Evolutionary conservation across 2,113 vertebrate genomes (phyloP).

Genomic region (Sapajus apella): DNA sequence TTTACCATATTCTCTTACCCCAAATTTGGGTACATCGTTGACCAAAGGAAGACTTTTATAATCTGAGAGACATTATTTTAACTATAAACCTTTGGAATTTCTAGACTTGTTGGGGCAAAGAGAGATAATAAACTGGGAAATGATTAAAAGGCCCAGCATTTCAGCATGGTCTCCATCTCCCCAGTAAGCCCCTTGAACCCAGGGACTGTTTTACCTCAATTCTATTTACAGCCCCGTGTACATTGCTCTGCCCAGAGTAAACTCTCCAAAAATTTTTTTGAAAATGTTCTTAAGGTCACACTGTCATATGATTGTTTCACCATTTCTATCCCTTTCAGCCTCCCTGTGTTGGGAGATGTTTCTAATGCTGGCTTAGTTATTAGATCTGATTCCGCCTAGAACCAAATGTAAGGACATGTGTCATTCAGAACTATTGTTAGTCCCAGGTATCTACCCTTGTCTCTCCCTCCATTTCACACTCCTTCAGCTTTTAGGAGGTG

Average conservation of each 20-base stretch:
- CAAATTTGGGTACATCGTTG: neutral
- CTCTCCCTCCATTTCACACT: neutral
- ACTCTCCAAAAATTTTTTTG: neutral
- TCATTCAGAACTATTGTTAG: neutral
- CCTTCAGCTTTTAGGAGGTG: neutral
- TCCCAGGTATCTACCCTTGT: neutral
- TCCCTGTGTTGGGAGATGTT: neutral
- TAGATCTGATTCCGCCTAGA: neutral
- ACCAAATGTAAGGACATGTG: neutral
- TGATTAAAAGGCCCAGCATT: neutral
- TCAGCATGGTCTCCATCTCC: neutral
- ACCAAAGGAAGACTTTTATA: neutral
- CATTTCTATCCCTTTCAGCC: neutral
- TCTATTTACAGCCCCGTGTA: neutral
- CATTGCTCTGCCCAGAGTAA: neutral
- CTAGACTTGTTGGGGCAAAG: neutral
- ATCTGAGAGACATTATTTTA: neutral
- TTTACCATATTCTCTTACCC: neutral
- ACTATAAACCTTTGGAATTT: neutral
- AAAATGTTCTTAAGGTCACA: neutral
- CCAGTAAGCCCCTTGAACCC: neutral
- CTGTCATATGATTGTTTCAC: neutral
- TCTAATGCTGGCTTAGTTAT: neutral
- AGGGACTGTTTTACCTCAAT: neutral
- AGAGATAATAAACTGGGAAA: neutral